Conservation (phyloP, 2,888 invertebrate genomes). For the Noctuana brunneofusca region DNA sequence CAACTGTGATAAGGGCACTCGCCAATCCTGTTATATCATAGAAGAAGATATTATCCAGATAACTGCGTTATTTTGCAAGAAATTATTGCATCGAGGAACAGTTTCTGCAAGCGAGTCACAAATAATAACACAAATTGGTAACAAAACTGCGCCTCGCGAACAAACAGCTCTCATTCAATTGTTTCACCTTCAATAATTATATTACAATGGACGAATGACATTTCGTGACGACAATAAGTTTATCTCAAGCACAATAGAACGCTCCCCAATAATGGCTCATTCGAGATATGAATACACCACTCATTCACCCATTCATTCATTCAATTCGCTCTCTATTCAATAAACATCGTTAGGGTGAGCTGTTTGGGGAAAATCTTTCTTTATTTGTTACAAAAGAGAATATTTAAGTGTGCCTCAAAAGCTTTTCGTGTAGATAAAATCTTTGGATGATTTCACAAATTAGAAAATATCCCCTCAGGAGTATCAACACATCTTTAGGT, state of each 20-base stretch:
- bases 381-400: background rate
- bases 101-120: background rate
- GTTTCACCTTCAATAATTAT: slow-evolving; percentile 23
- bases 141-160: background rate
- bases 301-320: slow-evolving; percentile 25
- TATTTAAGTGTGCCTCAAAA: background rate
- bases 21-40: background rate
- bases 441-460: background rate
- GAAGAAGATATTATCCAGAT: too few relatives aligned
- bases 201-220: slow-evolving; percentile 29
- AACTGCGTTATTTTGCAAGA: background rate
- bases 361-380: slow-evolving; percentile 7
- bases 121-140: background rate
- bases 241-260: slow-evolving; percentile 35
- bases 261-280: slow-evolving; percentile 36
- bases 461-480: too few relatives aligned
- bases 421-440: background rate
- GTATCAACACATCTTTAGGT: too few relatives aligned
- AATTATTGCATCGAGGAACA: background rate
- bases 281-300: slow-evolving; percentile 26
- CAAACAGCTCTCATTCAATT: slow-evolving; percentile 29
- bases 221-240: slow-evolving; percentile 27
- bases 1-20: background rate
- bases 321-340: slow-evolving; percentile 14
- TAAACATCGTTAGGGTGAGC: slow-evolving; percentile 18